Evolutionary conservation across 2,888 invertebrate genomes (phyloP).

Genomic region (Microdon myrmicae): DNA sequence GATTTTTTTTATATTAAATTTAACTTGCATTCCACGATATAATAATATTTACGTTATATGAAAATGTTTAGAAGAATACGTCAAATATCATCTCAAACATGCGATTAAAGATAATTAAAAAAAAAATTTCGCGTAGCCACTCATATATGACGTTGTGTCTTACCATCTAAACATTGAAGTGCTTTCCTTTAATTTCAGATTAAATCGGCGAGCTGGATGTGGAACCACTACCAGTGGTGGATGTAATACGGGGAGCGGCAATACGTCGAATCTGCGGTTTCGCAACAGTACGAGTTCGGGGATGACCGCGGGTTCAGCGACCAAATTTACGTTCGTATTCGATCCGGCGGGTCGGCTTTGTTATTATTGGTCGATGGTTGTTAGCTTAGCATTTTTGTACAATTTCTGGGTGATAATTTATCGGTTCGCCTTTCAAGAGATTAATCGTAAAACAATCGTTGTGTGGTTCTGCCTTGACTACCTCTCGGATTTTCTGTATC

Average conservation of each 20-base stretch:
- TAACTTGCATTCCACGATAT: not conserved
- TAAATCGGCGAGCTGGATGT: slow-evolving; percentile 54
- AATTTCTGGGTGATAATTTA: slow-evolving; percentile 99
- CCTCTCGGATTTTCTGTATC: slow-evolving; percentile 94
- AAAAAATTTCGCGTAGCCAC: not conserved
- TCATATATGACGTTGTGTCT: too few relatives aligned
- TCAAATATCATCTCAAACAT: too few relatives aligned
- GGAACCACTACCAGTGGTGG: slow-evolving; percentile 43
- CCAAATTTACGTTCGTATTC: slow-evolving; percentile 94
- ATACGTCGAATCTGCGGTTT: slow-evolving; percentile 55
- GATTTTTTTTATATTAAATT: too few relatives aligned
- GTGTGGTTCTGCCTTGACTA: slow-evolving; percentile 98
- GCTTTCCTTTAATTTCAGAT: slow-evolving; percentile 46
- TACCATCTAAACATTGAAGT: not conserved
- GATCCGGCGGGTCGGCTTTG: slow-evolving; percentile 97
- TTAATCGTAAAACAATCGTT: slow-evolving; percentile 89
- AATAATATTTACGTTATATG: slow-evolving; percentile 1
- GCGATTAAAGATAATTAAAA: not conserved
- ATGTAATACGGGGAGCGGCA: slow-evolving; percentile 35
- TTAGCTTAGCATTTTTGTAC: slow-evolving; percentile 94
- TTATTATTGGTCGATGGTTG: slow-evolving; percentile 98
- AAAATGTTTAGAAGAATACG: not conserved
- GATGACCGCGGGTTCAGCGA: slow-evolving; percentile 60
- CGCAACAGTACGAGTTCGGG: slow-evolving; percentile 55
- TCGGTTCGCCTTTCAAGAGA: slow-evolving; percentile 98